These are phyloP conservation scores for Platycercus adscitus DNA, from an alignment of 2,113 vertebrate genomes.

Conservation along the genomic window DNA sequence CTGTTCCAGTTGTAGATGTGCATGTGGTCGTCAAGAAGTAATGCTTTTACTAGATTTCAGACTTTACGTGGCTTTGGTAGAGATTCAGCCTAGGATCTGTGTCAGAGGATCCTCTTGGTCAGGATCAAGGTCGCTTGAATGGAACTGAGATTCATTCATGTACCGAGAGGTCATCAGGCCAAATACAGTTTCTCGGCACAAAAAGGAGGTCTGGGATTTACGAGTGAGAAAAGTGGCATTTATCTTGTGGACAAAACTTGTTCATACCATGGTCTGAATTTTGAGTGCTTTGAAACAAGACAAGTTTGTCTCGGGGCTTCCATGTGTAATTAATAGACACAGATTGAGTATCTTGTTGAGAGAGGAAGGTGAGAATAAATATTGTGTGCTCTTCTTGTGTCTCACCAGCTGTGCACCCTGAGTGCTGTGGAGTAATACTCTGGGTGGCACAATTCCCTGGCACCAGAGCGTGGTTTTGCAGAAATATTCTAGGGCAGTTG, in stretches of 20 bases:
- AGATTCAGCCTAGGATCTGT: not conserved
- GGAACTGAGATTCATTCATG: not conserved
- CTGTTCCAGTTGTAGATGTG: not conserved
- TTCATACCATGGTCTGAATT: fast-evolving
- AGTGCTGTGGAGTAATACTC: not conserved
- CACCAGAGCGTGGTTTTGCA: not conserved
- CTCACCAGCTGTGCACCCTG: not conserved
- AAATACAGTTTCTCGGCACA: not conserved
- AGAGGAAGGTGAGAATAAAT: not conserved
- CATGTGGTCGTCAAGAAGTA: fast-evolving
- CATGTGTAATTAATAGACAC: fast-evolving
- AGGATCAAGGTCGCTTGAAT: not conserved
- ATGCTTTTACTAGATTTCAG: not conserved
- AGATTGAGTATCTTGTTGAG: not conserved
- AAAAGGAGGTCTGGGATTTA: not conserved
- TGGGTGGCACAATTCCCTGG: not conserved
- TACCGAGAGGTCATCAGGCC: not conserved
- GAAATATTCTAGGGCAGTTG: too few relatives aligned
- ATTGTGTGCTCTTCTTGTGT: not conserved
- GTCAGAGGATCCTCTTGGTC: not conserved
- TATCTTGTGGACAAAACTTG: not conserved
- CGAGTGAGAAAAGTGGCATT: not conserved
- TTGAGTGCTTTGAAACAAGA: not conserved
- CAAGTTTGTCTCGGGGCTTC: fast-evolving
- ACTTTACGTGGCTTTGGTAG: not conserved